Percentiles rank a stretch among this genome's conserved stretches.
Evolutionary conservation across 2,113 vertebrate species (phyloP).

Genomic region (Pluvialis apricaria): DNA sequence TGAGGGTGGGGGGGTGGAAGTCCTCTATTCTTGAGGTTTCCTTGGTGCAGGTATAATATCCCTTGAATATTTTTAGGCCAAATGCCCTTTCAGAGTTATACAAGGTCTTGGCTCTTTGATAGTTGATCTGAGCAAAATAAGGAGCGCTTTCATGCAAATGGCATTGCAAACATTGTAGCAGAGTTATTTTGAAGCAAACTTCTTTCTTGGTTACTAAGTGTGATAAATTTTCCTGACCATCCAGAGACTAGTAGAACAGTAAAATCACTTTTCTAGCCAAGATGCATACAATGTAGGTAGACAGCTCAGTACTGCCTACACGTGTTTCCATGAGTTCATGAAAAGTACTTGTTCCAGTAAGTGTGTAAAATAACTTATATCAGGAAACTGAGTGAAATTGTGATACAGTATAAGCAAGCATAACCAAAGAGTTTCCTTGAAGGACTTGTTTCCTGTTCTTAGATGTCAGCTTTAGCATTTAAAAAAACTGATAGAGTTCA

Average conservation of each 20-base stretch:
- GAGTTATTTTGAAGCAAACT: background rate
- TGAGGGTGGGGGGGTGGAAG: rapidly evolving
- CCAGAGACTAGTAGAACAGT: background rate
- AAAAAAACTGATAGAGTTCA: background rate
- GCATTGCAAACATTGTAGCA: background rate
- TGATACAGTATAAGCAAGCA: background rate
- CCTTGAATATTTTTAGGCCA: background rate
- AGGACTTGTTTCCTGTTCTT: background rate
- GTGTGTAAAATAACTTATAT: background rate
- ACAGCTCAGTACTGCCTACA: rapidly evolving
- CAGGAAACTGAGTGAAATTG: background rate
- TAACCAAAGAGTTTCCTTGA: background rate
- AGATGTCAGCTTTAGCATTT: background rate
- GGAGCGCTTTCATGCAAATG: background rate
- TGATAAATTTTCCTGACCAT: background rate
- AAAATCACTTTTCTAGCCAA: background rate
- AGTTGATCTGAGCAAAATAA: background rate
- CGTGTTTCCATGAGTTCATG: background rate
- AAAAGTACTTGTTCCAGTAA: background rate
- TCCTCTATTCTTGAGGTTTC: background rate
- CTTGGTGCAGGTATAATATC: background rate
- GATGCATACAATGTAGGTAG: background rate
- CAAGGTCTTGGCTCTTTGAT: background rate
- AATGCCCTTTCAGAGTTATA: background rate
- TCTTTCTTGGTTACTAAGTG: background rate